Evolutionary conservation across 2,888 invertebrate genomes (phyloP), one percentile per base, ranked within the genome.

Genomic region (Frankliniella intonsa): DNA sequence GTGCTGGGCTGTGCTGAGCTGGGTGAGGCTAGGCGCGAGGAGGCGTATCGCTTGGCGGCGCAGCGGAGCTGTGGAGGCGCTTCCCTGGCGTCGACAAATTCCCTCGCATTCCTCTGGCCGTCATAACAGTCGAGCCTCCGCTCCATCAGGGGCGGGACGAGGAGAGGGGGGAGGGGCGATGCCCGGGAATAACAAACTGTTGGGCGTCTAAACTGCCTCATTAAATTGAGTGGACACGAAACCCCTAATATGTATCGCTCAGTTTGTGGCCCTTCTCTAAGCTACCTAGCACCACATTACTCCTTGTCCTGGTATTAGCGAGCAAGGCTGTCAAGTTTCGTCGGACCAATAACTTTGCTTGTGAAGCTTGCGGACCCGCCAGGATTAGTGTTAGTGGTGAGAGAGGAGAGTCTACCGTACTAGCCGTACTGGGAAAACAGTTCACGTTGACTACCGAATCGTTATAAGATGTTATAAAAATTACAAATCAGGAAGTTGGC

Each of bases 21-120:
- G n/a, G n/a, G n/a, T n/a, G n/a, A n/a, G n/a, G n/a, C n/a, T n/a
- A n/a, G 38, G 38, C 38, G 38, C 38, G 5, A 5, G 5, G 38
- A 38, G 38, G 38, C 38, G 38, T 38, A 38, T 38, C 38, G 38
- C 55, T 38, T 38, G 38, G 38, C 38, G 38, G 38, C 38, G 38
- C 5, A 5, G 38, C 38, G 38, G 5, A 38, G 38, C 38, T 3
- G 38, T 5, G 38, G 38, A 38, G 38, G 38, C 38, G 69, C 12
- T 25, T 76, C 69, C 22, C 22, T 76, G 69, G 69, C 69, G 69
- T 76, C 22, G 22, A 76, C 69, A 76, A 76, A 76, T 76, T 76
- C 69, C 22, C 69, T 12, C 9, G 25, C 69, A 76, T 76, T 76
- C 69, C 69, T 76, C 69, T 25, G 69, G 22, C 22, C 69, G 69